phyloP scores from a whole-genome alignment of 2,113 vertebrate genomes.

The Neodontobutis hainanensis region DNA sequence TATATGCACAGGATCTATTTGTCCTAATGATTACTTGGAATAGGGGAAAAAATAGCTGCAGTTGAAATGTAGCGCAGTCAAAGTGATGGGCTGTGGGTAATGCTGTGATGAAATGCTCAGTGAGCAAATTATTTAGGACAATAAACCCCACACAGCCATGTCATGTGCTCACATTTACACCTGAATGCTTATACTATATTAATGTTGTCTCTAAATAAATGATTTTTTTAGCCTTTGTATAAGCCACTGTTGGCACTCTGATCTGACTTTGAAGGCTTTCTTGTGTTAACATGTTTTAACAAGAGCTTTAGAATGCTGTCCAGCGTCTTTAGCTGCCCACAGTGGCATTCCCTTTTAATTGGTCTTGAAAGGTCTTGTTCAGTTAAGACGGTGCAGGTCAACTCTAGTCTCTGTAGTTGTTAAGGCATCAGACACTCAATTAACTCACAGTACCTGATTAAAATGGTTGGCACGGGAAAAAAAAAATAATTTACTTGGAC shows the following conservation, averaged over 20 bases:
- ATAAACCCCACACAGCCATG: too few species aligned
- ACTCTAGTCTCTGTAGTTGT: slow-evolving; percentile 36
- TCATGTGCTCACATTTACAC: too few species aligned
- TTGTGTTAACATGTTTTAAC: slow-evolving; percentile 28
- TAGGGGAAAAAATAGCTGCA: too few species aligned
- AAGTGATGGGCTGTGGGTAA: too few species aligned
- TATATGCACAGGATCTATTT: too few species aligned
- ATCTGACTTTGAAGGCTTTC: slow-evolving; percentile 18
- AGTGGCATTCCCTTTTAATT: slow-evolving; percentile 56
- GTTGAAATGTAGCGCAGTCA: too few species aligned
- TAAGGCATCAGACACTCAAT: slow-evolving; percentile 57
- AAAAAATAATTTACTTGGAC: slow-evolving; percentile 13
- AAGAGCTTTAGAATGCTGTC: slow-evolving; percentile 19
- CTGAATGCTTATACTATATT: too few species aligned
- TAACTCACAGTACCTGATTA: slow-evolving; percentile 39
- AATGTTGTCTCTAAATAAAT: too few species aligned
- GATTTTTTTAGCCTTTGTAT: too few species aligned
- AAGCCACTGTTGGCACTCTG: background rate
- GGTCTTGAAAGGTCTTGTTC: slow-evolving; percentile 60
- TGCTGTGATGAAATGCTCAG: too few species aligned
- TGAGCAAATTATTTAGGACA: too few species aligned
- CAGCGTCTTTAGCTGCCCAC: slow-evolving; percentile 17
- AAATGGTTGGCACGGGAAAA: slow-evolving; percentile 3
- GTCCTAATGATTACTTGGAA: too few species aligned
- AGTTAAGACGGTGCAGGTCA: slow-evolving; percentile 39